Base-by-base conservation (phyloP, 2,113 vertebrate species). In the Etia nguti region DNA sequence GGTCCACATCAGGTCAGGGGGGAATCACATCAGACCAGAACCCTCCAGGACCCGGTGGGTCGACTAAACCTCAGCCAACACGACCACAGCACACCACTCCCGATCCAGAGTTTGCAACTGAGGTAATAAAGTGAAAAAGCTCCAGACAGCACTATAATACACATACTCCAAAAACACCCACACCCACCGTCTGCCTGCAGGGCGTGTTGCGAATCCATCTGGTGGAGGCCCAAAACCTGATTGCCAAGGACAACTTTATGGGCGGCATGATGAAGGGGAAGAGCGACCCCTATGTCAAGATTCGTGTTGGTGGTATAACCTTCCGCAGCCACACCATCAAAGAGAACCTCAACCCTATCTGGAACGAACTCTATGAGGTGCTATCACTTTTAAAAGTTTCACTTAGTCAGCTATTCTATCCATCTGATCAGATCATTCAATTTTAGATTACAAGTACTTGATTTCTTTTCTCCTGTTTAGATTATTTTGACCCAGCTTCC, bases 341-440 rank as follows among this genome's bases (percentile, higher is more conserved):
- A 59, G 97, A 98, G 88, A 97, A 98, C 88, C 97, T 99, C 79
- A 98, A 97, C 87, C 98, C 98, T 10, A 93, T 92, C 79, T 99
- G 98, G 98, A 98, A 98, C 11, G 98, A 98, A 86, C 95, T 97
- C 85, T 98, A 97, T 8, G 98, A 98, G 97, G 98, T 98, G 24
- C 38, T 4, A 0, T 8, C 5, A 8, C 36, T 20, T 48, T 55
- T 73, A 46, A 36, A 26, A 50, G 3, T 50, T 31, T 3, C 0
- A 81, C 6, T 20, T 3, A 10, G 4, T 75, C 68, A 9, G 4
- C 15, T 57, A 12, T 5, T 81, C 48, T 20, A 2, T 11, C 38
- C 5, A 54, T 60, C 54, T 79, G 8, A 1, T 82, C 2, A 29
- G 54, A 65, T 20, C 1, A 18, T 50, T 16, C 1, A 4, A 4